These are phyloP conservation scores for Esperia sulphurella DNA, from an alignment of 2,888 invertebrate species.

Conservation along the genomic window DNA sequence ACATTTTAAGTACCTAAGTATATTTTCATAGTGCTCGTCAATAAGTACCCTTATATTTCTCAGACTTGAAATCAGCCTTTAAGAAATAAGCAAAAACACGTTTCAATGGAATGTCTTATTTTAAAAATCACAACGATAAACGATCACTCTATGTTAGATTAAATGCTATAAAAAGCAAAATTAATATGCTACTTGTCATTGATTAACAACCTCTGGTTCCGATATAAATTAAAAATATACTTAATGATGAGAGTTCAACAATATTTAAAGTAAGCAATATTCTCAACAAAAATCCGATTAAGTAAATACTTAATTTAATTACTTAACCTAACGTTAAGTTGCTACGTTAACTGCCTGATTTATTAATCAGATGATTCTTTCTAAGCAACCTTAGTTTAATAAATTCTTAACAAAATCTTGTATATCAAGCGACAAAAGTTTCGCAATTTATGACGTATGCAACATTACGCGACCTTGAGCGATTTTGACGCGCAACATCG, in stretches of 20 bases:
- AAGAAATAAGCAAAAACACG: conserved; percentile 47
- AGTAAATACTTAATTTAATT: conserved; percentile 16
- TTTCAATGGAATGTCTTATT: conserved; percentile 67
- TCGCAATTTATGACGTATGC: too few relatives aligned
- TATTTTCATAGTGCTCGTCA: conserved; percentile 14
- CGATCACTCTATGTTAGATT: conserved; percentile 32
- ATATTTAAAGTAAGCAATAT: conserved; percentile 58
- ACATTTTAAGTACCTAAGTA: conserved; percentile 37
- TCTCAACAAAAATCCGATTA: conserved; percentile 41
- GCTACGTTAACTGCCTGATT: conserved; percentile 24
- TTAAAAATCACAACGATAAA: conserved; percentile 58
- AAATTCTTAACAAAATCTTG: conserved; percentile 3
- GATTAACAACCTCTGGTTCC: conserved; percentile 32
- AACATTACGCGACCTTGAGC: too few relatives aligned
- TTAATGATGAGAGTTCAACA: conserved; percentile 53
- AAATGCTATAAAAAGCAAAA: conserved; percentile 17
- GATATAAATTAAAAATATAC: conserved; percentile 29
- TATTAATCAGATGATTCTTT: not conserved
- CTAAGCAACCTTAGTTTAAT: not conserved
- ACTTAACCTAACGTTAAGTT: conserved; percentile 18
- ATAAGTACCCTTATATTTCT: conserved; percentile 33
- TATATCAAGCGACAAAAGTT: not conserved
- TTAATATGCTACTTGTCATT: conserved; percentile 32
- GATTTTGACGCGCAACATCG: too few relatives aligned
- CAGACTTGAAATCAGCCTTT: conserved; percentile 65